Evolutionary conservation across 2,888 invertebrate species (phyloP), one percentile per base, ranked within the genome.

Genomic region (Leucania comma): DNA sequence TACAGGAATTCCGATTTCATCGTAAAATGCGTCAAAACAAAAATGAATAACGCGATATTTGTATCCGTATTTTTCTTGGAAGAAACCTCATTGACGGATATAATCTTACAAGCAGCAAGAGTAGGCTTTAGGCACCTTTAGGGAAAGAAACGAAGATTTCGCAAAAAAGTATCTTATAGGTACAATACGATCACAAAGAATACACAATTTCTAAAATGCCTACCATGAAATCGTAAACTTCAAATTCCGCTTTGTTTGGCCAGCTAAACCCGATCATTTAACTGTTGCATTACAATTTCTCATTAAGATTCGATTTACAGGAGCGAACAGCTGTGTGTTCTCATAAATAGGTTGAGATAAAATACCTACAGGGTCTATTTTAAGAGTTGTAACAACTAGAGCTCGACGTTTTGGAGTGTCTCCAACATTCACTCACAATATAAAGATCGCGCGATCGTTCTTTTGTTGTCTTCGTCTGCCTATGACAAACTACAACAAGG

Each of bases 391-490:
- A 90, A 93, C 92, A 91, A 92, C 90, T 91, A 92, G 90, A 92
- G 87, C 90, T 91, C 90, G 89, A 89, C 87, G 84, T 90, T 92
- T 94, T 95, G 95, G 95, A 94, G 88, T 90, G 90, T 89, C 87
- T 94, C 95, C 95, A 95, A 95, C 88, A 86, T 89, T 89, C 89
- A 88, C 79, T 85, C 81, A 88, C 86, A 85, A 85, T 90, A 88
- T 88, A 82, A 73, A 86, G 85, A 86, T 82, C 81, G 85, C 79
- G 86, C 80, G 58, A 12, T 81, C 76, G 82, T 87, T 85, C 87
- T 88, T 90, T 90, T 90, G 87, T 88, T 89, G 83, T 87, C 75
- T 88, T 83, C 82, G 68, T 75, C 57, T 48, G 56, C 64, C 60
- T 76, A 76, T 69, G 62, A 35, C 17, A 35, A 65, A 58, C n/a